These are phyloP conservation scores for Bubalus kerabau DNA, from an alignment of 2,113 vertebrate genomes.

Conservation along the genomic window DNA sequence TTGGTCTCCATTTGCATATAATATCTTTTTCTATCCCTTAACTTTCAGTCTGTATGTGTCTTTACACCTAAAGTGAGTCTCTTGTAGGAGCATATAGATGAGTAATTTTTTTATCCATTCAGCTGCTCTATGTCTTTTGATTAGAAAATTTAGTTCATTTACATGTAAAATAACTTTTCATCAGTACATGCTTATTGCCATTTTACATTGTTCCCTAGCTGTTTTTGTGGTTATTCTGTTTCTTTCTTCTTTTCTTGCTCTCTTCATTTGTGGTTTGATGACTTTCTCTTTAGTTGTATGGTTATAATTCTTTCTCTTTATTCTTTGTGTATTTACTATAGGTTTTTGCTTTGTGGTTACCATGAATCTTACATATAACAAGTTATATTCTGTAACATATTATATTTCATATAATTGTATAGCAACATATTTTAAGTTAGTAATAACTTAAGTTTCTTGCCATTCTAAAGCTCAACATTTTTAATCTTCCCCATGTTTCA, in stretches of 20 bases:
- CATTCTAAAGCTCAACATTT: background rate
- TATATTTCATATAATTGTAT: background rate
- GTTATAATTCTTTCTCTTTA: background rate
- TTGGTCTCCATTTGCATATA: background rate
- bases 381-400: background rate
- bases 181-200: too few species aligned
- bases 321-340: background rate
- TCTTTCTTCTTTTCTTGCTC: background rate
- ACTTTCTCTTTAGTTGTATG: background rate
- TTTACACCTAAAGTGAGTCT: background rate
- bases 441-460: background rate
- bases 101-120: background rate
- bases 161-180: background rate
- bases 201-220: background rate
- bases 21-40: background rate
- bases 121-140: background rate
- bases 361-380: background rate
- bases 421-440: background rate
- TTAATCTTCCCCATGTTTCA: background rate
- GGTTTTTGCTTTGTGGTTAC: background rate
- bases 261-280: background rate
- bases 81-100: background rate
- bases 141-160: background rate
- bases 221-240: background rate
- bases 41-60: background rate